Conservation (phyloP, 2,888 invertebrate species). For the Cryptocheilus praepositus region DNA sequence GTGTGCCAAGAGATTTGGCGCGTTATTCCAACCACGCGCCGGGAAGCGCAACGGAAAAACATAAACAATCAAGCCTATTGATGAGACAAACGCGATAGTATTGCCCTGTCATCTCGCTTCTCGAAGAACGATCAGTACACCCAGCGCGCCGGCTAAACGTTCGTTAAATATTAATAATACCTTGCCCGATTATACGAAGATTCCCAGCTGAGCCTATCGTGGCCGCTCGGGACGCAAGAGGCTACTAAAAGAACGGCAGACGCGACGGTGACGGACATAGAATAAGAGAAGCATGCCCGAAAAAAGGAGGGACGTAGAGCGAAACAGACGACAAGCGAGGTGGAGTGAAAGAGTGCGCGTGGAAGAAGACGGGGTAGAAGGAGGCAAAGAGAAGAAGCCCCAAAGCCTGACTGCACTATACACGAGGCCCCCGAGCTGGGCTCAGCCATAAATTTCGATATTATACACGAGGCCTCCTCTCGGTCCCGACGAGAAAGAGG, state of each 20-base stretch:
- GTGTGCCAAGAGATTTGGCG: too few species aligned
- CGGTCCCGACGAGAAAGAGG: constrained; percentile 33
- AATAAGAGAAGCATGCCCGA: not conserved
- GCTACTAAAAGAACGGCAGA: constrained; percentile 9
- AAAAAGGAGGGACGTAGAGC: constrained; percentile 13
- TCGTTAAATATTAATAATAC: too few species aligned
- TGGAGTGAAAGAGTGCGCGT: not conserved
- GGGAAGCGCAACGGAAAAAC: too few species aligned
- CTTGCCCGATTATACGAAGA: too few species aligned
- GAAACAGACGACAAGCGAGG: constrained; percentile 6
- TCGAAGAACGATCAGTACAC: too few species aligned
- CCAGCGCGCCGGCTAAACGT: too few species aligned
- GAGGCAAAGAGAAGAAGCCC: constrained; percentile 45
- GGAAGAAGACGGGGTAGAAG: constrained; percentile 19
- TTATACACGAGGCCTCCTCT: constrained; percentile 65
- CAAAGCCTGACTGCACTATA: constrained; percentile 34
- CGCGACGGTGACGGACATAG: constrained; percentile 19
- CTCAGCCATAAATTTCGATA: constrained; percentile 72
- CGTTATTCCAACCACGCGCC: too few species aligned
- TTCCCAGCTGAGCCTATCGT: not conserved
- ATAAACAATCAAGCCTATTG: too few species aligned
- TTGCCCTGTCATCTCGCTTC: too few species aligned
- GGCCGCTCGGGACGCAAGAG: constrained; percentile 10
- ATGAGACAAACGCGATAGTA: too few species aligned
- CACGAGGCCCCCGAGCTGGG: constrained; percentile 49